These are phyloP conservation scores for Pyralis farinalis DNA, from an alignment of 2,888 invertebrate species.

Conservation along the genomic window DNA sequence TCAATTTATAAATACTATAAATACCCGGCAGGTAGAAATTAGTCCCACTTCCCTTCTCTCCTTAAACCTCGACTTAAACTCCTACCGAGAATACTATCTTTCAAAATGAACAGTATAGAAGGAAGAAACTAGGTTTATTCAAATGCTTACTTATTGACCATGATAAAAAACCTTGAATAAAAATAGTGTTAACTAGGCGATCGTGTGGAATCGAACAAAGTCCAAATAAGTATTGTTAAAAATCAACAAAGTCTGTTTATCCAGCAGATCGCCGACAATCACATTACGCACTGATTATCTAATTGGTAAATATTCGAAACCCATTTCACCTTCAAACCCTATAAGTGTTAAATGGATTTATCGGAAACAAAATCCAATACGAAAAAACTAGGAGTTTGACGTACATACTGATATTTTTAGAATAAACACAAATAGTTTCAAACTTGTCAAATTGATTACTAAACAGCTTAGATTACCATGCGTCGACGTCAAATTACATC, in stretches of 20 bases:
- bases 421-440: too few relatives aligned
- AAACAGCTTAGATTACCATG: too few relatives aligned
- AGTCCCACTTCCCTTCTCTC: too few relatives aligned
- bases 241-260: background rate
- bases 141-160: background rate
- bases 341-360: constrained; percentile 12
- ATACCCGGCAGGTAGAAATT: too few relatives aligned
- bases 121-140: too few relatives aligned
- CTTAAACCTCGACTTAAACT: too few relatives aligned
- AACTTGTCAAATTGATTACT: too few relatives aligned
- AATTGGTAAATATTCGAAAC: constrained; percentile 9
- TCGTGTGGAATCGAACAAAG: constrained; percentile 22
- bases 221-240: constrained; percentile 18
- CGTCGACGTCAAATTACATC: too few relatives aligned
- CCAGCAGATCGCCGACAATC: constrained; percentile 16
- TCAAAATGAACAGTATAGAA: too few relatives aligned
- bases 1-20: too few relatives aligned
- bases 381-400: constrained; percentile 21
- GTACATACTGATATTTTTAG: constrained; percentile 14
- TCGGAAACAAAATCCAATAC: constrained; percentile 2
- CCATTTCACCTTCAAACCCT: constrained; percentile 6
- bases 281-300: constrained; percentile 19
- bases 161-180: constrained; percentile 6
- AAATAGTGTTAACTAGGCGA: background rate
- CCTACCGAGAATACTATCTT: too few relatives aligned